Conservation (phyloP, 2,888 invertebrate genomes). For the Norana najaformis region DNA sequence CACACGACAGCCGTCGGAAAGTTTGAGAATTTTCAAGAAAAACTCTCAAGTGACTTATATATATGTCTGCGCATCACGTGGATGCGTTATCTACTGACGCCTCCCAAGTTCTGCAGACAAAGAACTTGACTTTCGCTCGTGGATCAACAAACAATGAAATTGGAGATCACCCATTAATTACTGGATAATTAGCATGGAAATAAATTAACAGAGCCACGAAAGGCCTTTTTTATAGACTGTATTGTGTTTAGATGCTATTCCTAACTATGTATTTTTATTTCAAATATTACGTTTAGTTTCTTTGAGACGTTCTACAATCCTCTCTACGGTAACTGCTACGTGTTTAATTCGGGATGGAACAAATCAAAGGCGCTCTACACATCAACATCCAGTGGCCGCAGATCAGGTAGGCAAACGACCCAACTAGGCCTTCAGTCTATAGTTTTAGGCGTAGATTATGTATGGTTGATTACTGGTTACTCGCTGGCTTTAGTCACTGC, state of each 20-base stretch:
- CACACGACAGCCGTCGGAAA: neutral
- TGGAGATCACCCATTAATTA: neutral
- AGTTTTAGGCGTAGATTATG: too few relatives aligned
- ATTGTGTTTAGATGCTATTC: neutral
- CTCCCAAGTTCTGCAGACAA: too few relatives aligned
- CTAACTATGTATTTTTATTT: neutral
- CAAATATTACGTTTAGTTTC: conserved; percentile 28
- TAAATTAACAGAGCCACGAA: neutral
- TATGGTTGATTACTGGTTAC: too few relatives aligned
- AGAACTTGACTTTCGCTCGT: neutral
- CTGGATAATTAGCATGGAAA: neutral
- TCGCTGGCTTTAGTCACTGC: too few relatives aligned
- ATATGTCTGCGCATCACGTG: too few relatives aligned
- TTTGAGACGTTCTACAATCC: conserved; percentile 39
- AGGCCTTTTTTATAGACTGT: neutral
- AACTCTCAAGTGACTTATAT: too few relatives aligned
- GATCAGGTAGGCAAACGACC: neutral
- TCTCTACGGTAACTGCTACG: conserved; percentile 39
- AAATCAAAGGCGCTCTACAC: neutral
- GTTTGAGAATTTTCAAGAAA: neutral
- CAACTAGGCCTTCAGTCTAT: neutral
- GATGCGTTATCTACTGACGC: too few relatives aligned
- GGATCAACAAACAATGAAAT: too few relatives aligned
- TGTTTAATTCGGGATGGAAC: conserved; percentile 42
- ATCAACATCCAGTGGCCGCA: neutral